phyloP scores from a whole-genome alignment of 2,797 vertebrate species.

The Lithobates pipiens region DNA sequence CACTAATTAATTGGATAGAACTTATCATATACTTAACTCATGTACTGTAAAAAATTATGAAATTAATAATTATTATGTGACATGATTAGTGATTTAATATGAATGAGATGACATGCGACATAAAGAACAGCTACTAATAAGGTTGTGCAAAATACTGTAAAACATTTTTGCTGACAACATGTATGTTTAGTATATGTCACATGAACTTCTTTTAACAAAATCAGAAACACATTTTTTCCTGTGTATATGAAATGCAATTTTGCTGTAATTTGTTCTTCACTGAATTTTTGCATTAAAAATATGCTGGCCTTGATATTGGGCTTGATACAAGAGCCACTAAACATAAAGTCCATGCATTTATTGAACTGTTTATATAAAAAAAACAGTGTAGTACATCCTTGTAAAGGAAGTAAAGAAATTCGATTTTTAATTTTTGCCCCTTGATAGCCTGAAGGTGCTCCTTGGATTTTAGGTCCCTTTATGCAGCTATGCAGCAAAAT shows the following conservation, averaged over 20 bases:
- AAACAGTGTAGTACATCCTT: no score
- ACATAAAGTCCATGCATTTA: no score
- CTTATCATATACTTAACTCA: conserved; percentile 20
- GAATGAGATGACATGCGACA: background rate
- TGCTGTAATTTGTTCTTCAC: background rate
- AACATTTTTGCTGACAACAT: background rate
- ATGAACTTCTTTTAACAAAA: background rate
- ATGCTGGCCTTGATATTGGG: no score
- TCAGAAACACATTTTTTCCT: background rate
- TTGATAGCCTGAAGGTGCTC: no score
- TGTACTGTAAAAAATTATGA: conserved; percentile 16
- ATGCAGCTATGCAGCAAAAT: no score
- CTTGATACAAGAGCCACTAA: no score
- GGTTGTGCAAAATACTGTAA: background rate
- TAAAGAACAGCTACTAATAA: conserved; percentile 23
- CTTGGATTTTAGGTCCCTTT: no score
- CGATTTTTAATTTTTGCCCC: no score
- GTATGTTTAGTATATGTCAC: background rate
- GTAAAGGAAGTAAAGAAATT: no score
- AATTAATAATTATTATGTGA: conserved; percentile 12
- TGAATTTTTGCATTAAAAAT: no score
- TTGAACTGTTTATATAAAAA: no score
- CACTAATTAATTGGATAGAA: conserved; percentile 44
- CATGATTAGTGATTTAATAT: conserved; percentile 22
- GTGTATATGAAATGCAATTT: background rate